A percentile compares a stretch with the other conserved stretches of the same genome.
phyloP scores from a whole-genome alignment of 1,140 invertebrate genomes.

The Drosophila eugracilis region DNA sequence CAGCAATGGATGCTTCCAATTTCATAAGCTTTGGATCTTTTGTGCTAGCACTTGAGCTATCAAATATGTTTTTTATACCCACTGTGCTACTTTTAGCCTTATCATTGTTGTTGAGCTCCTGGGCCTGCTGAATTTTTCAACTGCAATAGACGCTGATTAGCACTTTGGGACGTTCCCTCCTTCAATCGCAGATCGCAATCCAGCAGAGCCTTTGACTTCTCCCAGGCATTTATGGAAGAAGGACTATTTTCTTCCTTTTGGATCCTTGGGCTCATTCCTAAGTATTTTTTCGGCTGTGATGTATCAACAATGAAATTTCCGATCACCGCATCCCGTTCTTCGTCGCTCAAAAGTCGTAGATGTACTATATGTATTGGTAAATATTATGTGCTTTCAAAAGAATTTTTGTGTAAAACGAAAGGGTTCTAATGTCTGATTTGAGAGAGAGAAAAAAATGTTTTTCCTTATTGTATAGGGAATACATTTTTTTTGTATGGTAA shows the following conservation, averaged over 20 bases:
- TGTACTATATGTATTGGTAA: too few relatives aligned
- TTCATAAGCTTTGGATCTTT: conserved; percentile 37
- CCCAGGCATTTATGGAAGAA: conserved; percentile 32
- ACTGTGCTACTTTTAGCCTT: not conserved
- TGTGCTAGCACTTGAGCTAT: not conserved
- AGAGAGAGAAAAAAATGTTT: too few relatives aligned
- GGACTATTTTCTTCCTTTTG: not conserved
- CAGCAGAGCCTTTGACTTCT: conserved; percentile 61
- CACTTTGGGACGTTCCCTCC: conserved; percentile 21
- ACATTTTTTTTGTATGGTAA: too few relatives aligned
- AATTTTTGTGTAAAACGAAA: too few relatives aligned
- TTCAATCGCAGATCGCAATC: conserved; percentile 56
- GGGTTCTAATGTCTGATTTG: too few relatives aligned
- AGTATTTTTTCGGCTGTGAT: not conserved
- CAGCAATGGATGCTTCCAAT: conserved; percentile 50
- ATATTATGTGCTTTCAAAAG: too few relatives aligned
- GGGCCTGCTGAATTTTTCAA: conserved; percentile 23
- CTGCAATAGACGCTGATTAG: conserved; percentile 47
- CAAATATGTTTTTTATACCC: not conserved
- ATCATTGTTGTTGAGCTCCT: conserved; percentile 24
- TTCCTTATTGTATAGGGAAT: too few relatives aligned
- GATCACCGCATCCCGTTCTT: not conserved
- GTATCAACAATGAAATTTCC: too few relatives aligned
- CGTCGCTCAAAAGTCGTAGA: not conserved
- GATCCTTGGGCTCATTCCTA: conserved; percentile 1